Evolutionary conservation across 2,888 invertebrate genomes (phyloP).

Genomic region (Hedya salicella): DNA sequence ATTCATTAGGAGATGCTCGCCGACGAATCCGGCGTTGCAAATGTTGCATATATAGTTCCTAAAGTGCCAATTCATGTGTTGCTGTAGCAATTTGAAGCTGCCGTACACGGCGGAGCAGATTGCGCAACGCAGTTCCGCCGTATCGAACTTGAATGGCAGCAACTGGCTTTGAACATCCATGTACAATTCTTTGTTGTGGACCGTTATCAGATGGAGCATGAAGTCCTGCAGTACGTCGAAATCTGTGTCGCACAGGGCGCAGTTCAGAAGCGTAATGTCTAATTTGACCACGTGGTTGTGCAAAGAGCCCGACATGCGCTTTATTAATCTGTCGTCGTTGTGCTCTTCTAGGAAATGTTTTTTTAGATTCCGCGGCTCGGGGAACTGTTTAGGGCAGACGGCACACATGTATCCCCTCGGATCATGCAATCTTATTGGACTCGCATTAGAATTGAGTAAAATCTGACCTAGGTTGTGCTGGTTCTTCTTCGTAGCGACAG

Average conservation of each 20-base stretch:
- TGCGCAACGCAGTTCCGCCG: constrained; percentile 59
- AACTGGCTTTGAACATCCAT: constrained; percentile 62
- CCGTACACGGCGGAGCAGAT: constrained; percentile 58
- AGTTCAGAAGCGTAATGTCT: constrained; percentile 63
- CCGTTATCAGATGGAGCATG: constrained; percentile 54
- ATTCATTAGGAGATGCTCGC: constrained; percentile 52
- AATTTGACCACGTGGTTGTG: constrained; percentile 61
- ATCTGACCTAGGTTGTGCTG: constrained; percentile 58
- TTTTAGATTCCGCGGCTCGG: constrained; percentile 57
- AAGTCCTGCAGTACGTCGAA: constrained; percentile 56
- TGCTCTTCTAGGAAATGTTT: constrained; percentile 63
- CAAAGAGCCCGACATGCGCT: constrained; percentile 47
- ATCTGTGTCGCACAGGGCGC: constrained; percentile 58
- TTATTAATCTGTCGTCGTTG: constrained; percentile 55
- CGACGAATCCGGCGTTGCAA: constrained; percentile 61
- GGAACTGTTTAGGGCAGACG: constrained; percentile 58
- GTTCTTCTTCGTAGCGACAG: constrained; percentile 53
- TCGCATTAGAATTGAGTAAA: constrained; percentile 64
- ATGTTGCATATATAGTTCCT: constrained; percentile 63
- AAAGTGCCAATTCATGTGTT: constrained; percentile 71
- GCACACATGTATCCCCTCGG: constrained; percentile 61
- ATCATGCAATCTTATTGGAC: constrained; percentile 59
- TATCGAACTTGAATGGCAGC: constrained; percentile 68
- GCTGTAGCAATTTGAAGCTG: constrained; percentile 65
- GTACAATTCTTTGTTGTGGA: constrained; percentile 54